Conservation (phyloP, 2,797 vertebrate genomes). For the Carapus acus region DNA sequence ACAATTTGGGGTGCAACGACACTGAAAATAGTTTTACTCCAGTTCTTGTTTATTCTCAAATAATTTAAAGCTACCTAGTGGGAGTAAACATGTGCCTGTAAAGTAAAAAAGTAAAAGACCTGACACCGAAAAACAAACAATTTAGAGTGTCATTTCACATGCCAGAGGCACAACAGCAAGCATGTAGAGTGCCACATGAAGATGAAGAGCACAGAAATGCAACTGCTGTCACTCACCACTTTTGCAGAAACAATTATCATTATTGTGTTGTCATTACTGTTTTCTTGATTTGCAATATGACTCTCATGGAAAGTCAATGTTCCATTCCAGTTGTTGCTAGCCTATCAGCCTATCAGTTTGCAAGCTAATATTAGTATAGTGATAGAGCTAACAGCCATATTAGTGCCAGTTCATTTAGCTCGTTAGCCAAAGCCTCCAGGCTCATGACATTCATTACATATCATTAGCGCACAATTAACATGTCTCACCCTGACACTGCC, state of each 20-base stretch:
- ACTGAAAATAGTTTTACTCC: no score
- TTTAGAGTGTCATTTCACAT: no score
- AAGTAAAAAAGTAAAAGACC: no score
- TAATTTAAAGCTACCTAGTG: no score
- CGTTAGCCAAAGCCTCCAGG: conserved; percentile 65
- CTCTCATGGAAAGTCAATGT: conserved; percentile 26
- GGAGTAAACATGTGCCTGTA: no score
- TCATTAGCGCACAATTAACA: conserved; percentile 72
- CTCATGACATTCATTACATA: conserved; percentile 74
- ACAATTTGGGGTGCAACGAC: not conserved
- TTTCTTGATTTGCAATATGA: conserved; percentile 46
- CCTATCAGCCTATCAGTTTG: conserved; percentile 59
- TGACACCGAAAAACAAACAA: no score
- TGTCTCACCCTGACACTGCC: conserved; percentile 59
- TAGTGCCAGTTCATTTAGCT: conserved; percentile 74
- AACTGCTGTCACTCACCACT: no score
- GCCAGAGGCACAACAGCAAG: no score
- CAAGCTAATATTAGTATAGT: conserved; percentile 61
- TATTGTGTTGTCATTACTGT: conserved; percentile 31
- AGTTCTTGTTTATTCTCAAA: no score
- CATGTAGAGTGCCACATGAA: no score
- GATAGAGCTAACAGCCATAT: conserved; percentile 70
- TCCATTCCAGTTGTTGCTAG: conserved; percentile 23
- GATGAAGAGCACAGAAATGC: no score
- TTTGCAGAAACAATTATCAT: conserved; percentile 9